Base-by-base conservation (phyloP, 2,797 vertebrate species). In the Cuculus canorus region DNA sequence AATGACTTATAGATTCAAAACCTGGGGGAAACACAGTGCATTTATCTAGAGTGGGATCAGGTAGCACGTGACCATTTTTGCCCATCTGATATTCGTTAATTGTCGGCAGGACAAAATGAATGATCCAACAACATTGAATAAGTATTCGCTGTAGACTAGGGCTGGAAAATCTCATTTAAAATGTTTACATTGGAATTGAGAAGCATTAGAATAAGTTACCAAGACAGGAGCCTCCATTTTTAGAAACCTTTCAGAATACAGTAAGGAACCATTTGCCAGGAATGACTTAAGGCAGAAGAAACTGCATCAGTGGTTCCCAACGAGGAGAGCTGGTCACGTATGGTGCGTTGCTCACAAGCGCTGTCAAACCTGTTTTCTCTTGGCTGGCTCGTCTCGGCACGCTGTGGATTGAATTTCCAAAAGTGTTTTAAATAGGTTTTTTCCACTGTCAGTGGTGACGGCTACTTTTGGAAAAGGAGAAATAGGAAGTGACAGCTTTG, bases 291-390 rank as follows among this genome's bases (percentile, higher is more conserved):
- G 33, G 59, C 47, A 88, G 25, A 76, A 66, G 65, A 22, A 79
- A 43, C 28, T 7, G 41, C 32, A 68, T 57, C 65, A 24, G 82
- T 24, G 30, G 15, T 24, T 68, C 59, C 80, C 73, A 28, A 27
- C 23, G 61, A 39, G 5, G 33, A 61, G 22, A 33, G 8, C 33
- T 18, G 57, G 10, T 11, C 2, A 3, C 11, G 8, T 32, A 11
- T 0, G 43, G 27, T 1, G 6, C 1, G 5, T 41, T 48, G 4
- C 39, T 11, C 66, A 14, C 0, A 3, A 76, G 63, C 47, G 71
- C 77, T 81, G 77, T 73, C 75, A 76, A 83, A 32, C 23, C 25
- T 8, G 1, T 2, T 60, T 68, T 72, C 84, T 72, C 33, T 3
- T 6, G 43, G 63, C 63, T 80, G 70, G 43, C 33, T 85, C 64